These are phyloP conservation scores for Stenurella melanura DNA, from an alignment of 2,888 invertebrate species.

Conservation along the genomic window DNA sequence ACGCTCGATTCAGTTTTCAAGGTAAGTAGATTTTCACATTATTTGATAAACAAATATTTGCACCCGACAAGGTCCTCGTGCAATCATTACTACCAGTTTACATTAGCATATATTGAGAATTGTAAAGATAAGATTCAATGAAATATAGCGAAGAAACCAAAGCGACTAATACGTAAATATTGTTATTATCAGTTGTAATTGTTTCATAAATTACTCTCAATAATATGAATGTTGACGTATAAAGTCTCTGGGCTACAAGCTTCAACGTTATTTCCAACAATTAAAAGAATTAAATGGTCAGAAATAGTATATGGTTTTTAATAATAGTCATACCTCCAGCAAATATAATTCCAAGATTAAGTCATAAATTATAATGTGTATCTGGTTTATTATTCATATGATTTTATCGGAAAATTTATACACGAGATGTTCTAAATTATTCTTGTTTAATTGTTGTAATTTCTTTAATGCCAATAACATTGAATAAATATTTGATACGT, in stretches of 20 bases:
- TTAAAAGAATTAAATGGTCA: constrained; percentile 45
- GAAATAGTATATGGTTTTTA: constrained; percentile 44
- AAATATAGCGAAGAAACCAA: constrained; percentile 26
- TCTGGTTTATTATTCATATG: constrained; percentile 47
- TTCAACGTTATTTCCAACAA: constrained; percentile 46
- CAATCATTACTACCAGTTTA: background rate
- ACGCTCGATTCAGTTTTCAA: too few relatives aligned
- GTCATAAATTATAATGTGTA: constrained; percentile 46
- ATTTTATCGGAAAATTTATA: constrained; percentile 44
- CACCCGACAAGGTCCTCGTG: background rate
- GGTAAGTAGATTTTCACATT: background rate
- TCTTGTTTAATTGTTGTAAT: constrained; percentile 10
- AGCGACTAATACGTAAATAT: constrained; percentile 42
- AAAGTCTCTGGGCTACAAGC: constrained; percentile 38
- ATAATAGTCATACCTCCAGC: constrained; percentile 44
- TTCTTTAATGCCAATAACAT: background rate
- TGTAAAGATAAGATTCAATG: constrained; percentile 28
- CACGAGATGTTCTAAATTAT: constrained; percentile 36
- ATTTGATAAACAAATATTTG: background rate
- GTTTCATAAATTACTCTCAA: constrained; percentile 51
- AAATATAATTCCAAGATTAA: constrained; percentile 42
- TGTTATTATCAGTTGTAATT: constrained; percentile 51
- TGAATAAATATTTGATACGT: too few relatives aligned
- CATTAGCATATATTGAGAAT: constrained; percentile 27
- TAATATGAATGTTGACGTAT: constrained; percentile 50